phyloP scores from a whole-genome alignment of 1,140 invertebrate genomes.

The Lordiphosa mommai region DNA sequence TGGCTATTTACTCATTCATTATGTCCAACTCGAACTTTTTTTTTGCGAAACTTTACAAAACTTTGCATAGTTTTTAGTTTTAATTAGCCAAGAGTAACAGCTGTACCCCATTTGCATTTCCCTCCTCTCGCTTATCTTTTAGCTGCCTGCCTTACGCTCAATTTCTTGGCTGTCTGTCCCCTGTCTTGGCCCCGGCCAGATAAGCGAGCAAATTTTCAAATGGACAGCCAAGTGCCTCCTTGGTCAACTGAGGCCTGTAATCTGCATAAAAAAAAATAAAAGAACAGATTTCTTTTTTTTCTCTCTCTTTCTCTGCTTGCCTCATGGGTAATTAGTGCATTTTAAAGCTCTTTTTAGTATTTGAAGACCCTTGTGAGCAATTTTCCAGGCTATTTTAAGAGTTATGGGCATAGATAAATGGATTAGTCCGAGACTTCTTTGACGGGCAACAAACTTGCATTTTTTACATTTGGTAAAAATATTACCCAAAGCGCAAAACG shows the following conservation, averaged over 20 bases:
- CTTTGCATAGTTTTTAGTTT: slow-evolving; percentile 62
- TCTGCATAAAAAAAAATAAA: slow-evolving; percentile 52
- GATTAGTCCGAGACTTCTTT: slow-evolving; percentile 56
- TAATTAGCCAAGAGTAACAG: slow-evolving; percentile 64
- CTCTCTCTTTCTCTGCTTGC: slow-evolving; percentile 15
- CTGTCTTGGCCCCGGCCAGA: slow-evolving; percentile 29
- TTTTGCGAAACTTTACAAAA: slow-evolving; percentile 39
- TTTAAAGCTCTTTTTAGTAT: slow-evolving; percentile 74
- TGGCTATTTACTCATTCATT: slow-evolving; percentile 42
- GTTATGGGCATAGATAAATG: slow-evolving; percentile 79
- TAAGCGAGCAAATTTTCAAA: slow-evolving; percentile 76
- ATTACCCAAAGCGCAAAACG: slow-evolving; percentile 62
- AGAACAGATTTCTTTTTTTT: slow-evolving; percentile 43
- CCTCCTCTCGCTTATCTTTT: slow-evolving; percentile 17
- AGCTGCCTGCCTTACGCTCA: slow-evolving; percentile 73
- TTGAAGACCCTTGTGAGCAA: slow-evolving; percentile 39
- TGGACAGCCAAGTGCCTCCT: slow-evolving; percentile 63
- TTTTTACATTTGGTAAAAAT: slow-evolving; percentile 36
- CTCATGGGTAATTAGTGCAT: slow-evolving; percentile 78
- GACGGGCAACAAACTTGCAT: slow-evolving; percentile 44
- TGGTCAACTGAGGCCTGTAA: slow-evolving; percentile 50
- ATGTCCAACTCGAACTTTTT: slow-evolving; percentile 53
- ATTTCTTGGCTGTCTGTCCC: slow-evolving; percentile 43
- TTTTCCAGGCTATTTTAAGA: slow-evolving; percentile 78
- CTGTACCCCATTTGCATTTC: not conserved